These are phyloP conservation scores for Clepsis dumicolana DNA, from an alignment of 2,888 invertebrate genomes.

Conservation along the genomic window DNA sequence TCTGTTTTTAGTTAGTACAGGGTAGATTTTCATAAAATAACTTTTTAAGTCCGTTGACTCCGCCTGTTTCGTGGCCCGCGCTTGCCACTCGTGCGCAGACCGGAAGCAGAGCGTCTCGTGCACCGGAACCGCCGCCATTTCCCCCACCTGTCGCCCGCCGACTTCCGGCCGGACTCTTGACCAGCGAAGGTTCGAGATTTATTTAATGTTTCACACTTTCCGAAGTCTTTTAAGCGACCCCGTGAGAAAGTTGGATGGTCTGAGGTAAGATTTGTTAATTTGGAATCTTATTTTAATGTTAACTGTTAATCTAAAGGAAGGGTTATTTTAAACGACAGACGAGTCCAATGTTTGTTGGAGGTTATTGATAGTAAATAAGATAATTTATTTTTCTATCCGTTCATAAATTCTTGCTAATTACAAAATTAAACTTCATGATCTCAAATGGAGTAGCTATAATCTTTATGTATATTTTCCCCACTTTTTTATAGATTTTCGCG, in stretches of 20 bases:
- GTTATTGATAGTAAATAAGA: too few relatives aligned
- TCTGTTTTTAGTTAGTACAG: too few relatives aligned
- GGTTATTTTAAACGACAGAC: too few relatives aligned
- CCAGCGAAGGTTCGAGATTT: conserved; percentile 47
- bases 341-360: too few relatives aligned
- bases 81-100: conserved; percentile 45
- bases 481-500: too few relatives aligned
- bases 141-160: conserved; percentile 76
- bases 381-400: too few relatives aligned
- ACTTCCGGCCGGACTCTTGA: conserved; percentile 73
- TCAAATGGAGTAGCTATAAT: too few relatives aligned
- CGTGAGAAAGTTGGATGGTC: background rate
- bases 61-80: conserved; percentile 23
- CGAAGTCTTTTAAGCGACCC: background rate
- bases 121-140: conserved; percentile 75
- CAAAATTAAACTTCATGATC: too few relatives aligned
- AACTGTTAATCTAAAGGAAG: background rate
- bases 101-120: conserved; percentile 44
- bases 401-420: too few relatives aligned
- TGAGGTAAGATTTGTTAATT: background rate
- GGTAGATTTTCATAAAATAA: too few relatives aligned
- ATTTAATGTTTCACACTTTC: conserved; percentile 23
- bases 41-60: background rate
- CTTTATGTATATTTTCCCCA: too few relatives aligned
- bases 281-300: background rate